A percentile compares a stretch with the other conserved stretches of the same genome.
phyloP scores from a whole-genome alignment of 2,113 vertebrate genomes.

The Alaudala cheleensis region DNA sequence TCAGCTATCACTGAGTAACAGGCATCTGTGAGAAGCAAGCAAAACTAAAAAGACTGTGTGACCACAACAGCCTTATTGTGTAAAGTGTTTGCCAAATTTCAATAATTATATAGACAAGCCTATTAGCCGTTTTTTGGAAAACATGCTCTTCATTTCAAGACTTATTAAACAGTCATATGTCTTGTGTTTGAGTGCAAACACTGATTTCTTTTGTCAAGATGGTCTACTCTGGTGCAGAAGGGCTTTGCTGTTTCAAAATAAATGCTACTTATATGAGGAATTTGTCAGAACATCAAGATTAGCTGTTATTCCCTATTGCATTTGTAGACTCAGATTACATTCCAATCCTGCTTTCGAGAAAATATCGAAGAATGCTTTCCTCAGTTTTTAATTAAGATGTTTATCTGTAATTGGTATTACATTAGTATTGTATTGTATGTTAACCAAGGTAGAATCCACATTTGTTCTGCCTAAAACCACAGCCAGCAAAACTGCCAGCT shows the following conservation, averaged over 20 bases:
- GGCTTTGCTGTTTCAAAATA: neutral
- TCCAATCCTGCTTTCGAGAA: conserved; percentile 35
- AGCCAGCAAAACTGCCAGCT: neutral
- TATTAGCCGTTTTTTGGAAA: neutral
- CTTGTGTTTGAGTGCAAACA: conserved; percentile 13
- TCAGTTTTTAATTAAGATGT: conserved; percentile 61
- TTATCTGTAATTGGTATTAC: conserved; percentile 50
- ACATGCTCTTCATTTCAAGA: neutral
- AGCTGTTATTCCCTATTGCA: neutral
- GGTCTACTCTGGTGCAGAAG: neutral
- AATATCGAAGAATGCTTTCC: conserved; percentile 39
- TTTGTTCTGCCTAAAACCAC: conserved; percentile 19
- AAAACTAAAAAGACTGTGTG: neutral
- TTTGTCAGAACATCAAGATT: conserved; percentile 7
- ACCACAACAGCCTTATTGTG: neutral
- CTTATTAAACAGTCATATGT: neutral
- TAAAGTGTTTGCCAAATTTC: neutral
- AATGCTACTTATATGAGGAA: neutral
- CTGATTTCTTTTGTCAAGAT: conserved; percentile 26
- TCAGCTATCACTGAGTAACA: neutral
- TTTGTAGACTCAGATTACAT: conserved; percentile 22
- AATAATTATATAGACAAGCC: neutral
- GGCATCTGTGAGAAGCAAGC: neutral
- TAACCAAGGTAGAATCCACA: neutral
- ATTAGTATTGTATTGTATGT: neutral